Percentiles rank a stretch among this genome's conserved stretches.
phyloP scores from a whole-genome alignment of 2,113 vertebrate genomes.

The Carassius auratus region DNA sequence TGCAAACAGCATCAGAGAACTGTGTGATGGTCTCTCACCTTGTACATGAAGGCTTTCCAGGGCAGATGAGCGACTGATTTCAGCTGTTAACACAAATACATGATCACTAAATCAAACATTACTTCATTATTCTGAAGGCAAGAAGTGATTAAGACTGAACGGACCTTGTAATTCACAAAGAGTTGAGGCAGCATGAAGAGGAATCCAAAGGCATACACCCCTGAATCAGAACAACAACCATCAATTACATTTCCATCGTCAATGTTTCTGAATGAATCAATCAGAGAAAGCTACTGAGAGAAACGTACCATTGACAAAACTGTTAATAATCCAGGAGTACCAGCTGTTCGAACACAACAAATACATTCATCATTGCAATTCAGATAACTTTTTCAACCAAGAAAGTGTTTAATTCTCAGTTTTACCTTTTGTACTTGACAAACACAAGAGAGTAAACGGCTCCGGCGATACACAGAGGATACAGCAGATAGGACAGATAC shows the following conservation, averaged over 20 bases:
- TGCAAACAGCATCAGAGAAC: neutral
- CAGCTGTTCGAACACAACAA: constrained; percentile 77
- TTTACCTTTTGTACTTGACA: constrained; percentile 93
- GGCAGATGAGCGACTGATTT: constrained; percentile 98
- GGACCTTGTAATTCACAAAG: constrained; percentile 99
- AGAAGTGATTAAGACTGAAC: neutral
- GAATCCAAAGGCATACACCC: constrained; percentile 97
- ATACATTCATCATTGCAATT: neutral
- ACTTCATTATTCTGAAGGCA: neutral
- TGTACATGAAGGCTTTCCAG: constrained; percentile 98
- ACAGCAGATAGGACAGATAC: constrained; percentile 93
- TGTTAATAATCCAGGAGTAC: constrained; percentile 99
- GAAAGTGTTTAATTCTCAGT: no score
- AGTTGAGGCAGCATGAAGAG: constrained; percentile 98
- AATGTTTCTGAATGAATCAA: neutral
- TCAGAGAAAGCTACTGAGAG: neutral
- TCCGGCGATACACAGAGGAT: constrained; percentile 91
- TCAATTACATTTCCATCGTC: neutral
- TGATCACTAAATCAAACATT: neutral
- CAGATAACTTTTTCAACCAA: neutral
- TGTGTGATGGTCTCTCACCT: constrained; percentile 76
- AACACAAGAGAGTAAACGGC: constrained; percentile 90
- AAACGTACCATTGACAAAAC: constrained; percentile 92
- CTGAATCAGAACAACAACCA: constrained; percentile 64
- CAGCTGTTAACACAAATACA: constrained; percentile 78